phyloP scores from a whole-genome alignment of 2,113 vertebrate genomes.

The Daphoenositta chrysoptera region DNA sequence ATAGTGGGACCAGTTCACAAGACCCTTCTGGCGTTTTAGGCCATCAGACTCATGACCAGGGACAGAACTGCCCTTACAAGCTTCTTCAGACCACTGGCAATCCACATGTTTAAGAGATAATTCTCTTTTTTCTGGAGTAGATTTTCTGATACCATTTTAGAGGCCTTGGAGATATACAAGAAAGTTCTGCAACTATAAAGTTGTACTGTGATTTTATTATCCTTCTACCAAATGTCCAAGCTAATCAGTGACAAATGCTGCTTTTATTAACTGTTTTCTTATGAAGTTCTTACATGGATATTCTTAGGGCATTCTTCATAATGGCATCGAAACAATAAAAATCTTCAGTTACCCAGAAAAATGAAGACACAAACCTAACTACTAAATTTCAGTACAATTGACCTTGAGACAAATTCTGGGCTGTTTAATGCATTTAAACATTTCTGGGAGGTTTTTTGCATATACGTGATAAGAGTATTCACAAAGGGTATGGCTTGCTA shows the following conservation, averaged over 20 bases:
- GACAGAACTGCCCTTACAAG: neutral
- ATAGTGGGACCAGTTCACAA: neutral
- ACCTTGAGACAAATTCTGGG: neutral
- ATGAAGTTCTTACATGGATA: neutral
- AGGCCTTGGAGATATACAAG: neutral
- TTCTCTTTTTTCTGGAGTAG: neutral
- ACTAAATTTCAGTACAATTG: neutral
- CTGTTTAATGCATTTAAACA: neutral
- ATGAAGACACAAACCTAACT: neutral
- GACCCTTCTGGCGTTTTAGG: neutral
- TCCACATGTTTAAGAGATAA: neutral
- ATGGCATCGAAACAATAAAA: neutral
- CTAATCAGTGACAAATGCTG: neutral
- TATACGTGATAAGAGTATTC: neutral
- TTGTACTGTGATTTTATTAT: neutral
- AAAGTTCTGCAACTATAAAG: neutral
- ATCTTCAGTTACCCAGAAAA: neutral
- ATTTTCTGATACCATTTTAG: neutral
- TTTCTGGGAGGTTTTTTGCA: neutral
- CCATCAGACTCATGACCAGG: neutral
- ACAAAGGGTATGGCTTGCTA: neutral
- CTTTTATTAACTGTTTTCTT: neutral
- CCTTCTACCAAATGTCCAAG: neutral
- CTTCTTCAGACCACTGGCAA: neutral
- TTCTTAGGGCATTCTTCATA: neutral